A percentile compares a stretch with the other conserved stretches of the same genome.
These are phyloP conservation scores for Peromyscus attwateri DNA, from an alignment of 2,797 vertebrate species.

Conservation along the genomic window DNA sequence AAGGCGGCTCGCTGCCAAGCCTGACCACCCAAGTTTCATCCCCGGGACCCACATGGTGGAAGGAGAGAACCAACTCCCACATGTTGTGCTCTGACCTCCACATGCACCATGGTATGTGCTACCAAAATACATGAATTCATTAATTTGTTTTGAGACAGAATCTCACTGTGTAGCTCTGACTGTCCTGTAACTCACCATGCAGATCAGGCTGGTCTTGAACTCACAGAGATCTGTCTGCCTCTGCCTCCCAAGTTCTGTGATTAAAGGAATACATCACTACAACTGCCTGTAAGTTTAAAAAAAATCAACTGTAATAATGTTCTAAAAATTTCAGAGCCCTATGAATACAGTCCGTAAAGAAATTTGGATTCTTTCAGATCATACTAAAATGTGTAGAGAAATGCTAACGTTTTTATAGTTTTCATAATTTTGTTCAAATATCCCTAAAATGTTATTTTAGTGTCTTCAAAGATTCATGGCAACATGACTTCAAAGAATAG, in stretches of 20 bases:
- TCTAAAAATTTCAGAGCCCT: neutral
- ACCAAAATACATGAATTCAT: neutral
- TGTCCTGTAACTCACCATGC: neutral
- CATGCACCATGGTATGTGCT: neutral
- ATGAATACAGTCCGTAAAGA: conserved; percentile 1
- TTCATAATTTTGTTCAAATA: conserved; percentile 55
- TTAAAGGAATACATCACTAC: neutral
- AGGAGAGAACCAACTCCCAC: neutral
- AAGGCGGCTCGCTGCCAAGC: neutral
- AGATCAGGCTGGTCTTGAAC: neutral
- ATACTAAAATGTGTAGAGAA: conserved; percentile 19
- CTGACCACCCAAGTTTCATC: neutral
- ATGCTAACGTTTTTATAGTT: neutral
- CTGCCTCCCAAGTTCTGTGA: neutral
- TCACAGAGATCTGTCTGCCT: neutral
- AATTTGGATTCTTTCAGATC: neutral
- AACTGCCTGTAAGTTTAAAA: neutral
- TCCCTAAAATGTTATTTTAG: neutral
- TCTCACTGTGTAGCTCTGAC: neutral
- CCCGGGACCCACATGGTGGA: neutral
- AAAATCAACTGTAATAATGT: neutral
- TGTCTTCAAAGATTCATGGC: conserved; percentile 39
- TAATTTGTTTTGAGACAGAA: neutral
- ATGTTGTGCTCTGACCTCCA: neutral
- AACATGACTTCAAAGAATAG: neutral